phyloP scores from a whole-genome alignment of 2,888 invertebrate genomes.

The Dione vanillae region DNA sequence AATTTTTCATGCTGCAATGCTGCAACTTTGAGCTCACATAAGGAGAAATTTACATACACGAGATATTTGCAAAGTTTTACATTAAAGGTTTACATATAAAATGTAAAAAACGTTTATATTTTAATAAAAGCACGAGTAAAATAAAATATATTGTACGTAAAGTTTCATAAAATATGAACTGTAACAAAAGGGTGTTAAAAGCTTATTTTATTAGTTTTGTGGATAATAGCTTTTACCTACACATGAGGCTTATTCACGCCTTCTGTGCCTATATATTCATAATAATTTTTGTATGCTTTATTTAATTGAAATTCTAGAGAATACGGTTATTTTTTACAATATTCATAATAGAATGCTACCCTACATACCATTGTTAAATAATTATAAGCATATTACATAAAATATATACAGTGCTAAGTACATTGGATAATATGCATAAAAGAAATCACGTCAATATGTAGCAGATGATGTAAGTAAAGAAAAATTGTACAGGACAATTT shows the following conservation, averaged over 20 bases:
- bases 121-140: constrained; percentile 5
- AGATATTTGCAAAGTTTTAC: too few relatives aligned
- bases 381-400: too few relatives aligned
- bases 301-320: background rate
- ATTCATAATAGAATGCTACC: too few relatives aligned
- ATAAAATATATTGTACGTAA: constrained; percentile 13
- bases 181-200: constrained; percentile 25
- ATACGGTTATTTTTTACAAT: background rate
- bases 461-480: too few relatives aligned
- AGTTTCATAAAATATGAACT: constrained; percentile 27
- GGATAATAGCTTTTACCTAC: constrained; percentile 31
- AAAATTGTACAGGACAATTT: too few relatives aligned
- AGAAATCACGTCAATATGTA: too few relatives aligned
- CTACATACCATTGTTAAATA: too few relatives aligned
- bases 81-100: background rate
- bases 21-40: too few relatives aligned
- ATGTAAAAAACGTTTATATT: background rate
- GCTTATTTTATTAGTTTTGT: constrained; percentile 29
- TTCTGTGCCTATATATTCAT: constrained; percentile 15
- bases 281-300: background rate
- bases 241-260: constrained; percentile 21
- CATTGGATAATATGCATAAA: too few relatives aligned
- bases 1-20: too few relatives aligned
- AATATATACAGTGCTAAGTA: too few relatives aligned
- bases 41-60: too few relatives aligned